Base-by-base conservation (phyloP, 2,888 invertebrate species). In the Pocota personata region DNA sequence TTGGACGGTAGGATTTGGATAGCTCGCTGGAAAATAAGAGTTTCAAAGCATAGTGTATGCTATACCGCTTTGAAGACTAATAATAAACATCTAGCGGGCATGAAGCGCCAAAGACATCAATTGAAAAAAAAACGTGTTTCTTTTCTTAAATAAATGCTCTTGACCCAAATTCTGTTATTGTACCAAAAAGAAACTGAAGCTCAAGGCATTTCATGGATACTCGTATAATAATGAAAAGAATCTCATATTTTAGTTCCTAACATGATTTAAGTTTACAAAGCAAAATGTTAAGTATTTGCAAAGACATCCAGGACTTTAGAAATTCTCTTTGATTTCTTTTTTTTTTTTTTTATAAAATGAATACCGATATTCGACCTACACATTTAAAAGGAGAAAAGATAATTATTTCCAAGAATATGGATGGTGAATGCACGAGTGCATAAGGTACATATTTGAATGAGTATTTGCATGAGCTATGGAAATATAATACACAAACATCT, bases 381-480 rank as follows among this genome's bases (percentile, higher is more conserved):
- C 62, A 57, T 72, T 24, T 43, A 16, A n/a, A 55, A 72, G 66
- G 30, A 32, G 24, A 64, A 55, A 43, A 50, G 32, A 27, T 37
- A 46, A 30, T 46, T 78, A 14, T 24, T 35, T 64, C 57, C 35
- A 3, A 6, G 57, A 58, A 43, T 16, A 24, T 21, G 6, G 50
- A 8, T 10, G 37, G 2, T n/a, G 32, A 50, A 30, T 48, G 48
- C 40, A 62, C 7, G 35, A 50, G 4, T 48, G 75, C 75, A 66
- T 24, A 30, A 67, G 27, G 27, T 21, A 52, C 14, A 52, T 14
- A 40, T 50, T 50, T 57, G 30, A 10, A 60, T 66, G 40, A 80
- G 58, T 80, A 80, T 80, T 75, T 80, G 80, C 66, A 75, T 67
- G 32, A 43, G n/a, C 57, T 58, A 72, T 66, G 58, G 32, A 58